Evolutionary conservation across 2,797 vertebrate genomes (phyloP).

Genomic region (Steatocranus sp.): DNA sequence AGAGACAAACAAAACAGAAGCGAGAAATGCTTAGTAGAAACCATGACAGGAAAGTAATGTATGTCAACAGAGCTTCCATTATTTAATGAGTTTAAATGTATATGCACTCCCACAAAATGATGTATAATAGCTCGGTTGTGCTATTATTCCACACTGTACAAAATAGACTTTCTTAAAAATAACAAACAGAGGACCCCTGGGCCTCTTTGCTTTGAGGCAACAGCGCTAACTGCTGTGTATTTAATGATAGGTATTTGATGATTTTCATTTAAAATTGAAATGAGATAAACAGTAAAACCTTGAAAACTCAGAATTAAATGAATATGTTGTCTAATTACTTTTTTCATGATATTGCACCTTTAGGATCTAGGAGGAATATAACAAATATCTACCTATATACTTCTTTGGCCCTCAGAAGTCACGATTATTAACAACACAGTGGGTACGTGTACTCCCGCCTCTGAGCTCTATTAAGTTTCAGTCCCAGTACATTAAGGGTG

Average conservation of each 20-base stretch:
- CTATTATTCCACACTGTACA: neutral
- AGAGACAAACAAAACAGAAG: neutral
- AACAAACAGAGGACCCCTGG: rapidly evolving
- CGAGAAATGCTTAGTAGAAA: neutral
- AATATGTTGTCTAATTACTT: neutral
- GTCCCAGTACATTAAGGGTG: neutral
- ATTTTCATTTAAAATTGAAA: neutral
- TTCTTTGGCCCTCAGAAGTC: neutral
- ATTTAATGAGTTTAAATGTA: neutral
- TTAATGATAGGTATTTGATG: neutral
- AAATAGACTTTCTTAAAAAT: neutral
- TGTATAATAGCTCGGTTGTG: rapidly evolving
- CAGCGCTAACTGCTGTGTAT: neutral
- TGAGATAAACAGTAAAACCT: neutral
- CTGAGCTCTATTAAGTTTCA: neutral
- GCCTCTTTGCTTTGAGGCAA: neutral
- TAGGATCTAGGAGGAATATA: neutral
- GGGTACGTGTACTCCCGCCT: neutral
- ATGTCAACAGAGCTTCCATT: neutral
- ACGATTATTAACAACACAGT: rapidly evolving
- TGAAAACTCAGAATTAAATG: neutral
- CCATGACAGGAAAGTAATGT: neutral
- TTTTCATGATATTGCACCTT: neutral
- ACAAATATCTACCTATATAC: neutral
- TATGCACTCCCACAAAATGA: neutral